Evolutionary conservation across 2,797 vertebrate genomes (phyloP).

Genomic region (Scolopax bukidnonensis): DNA sequence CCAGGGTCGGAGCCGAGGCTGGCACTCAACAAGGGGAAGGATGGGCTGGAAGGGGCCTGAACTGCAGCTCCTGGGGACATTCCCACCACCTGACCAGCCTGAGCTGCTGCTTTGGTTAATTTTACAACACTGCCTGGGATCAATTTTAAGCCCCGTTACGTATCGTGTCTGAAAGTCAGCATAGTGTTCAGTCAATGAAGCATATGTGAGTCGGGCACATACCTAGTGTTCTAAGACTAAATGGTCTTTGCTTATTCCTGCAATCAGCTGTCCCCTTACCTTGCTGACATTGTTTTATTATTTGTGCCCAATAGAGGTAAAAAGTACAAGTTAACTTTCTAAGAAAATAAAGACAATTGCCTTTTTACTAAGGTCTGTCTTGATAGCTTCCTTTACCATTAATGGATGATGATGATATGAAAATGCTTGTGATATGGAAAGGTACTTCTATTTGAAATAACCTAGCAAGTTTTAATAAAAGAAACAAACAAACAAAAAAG

Average conservation of each 20-base stretch:
- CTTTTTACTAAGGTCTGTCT: not conserved
- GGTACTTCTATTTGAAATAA: not conserved
- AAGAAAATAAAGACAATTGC: not conserved
- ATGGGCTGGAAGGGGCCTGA: not conserved
- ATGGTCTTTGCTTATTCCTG: not conserved
- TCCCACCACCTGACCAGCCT: not conserved
- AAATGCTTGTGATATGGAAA: not conserved
- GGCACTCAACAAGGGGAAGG: not conserved
- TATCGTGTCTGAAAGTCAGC: not conserved
- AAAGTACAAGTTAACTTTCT: not conserved
- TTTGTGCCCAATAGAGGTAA: not conserved
- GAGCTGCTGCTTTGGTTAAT: not conserved
- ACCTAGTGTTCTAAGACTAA: not conserved
- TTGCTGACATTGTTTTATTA: not conserved
- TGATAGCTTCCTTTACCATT: not conserved
- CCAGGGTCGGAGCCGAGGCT: not conserved
- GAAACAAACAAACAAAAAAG: not conserved
- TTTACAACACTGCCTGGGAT: fast-evolving
- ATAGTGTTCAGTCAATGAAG: not conserved
- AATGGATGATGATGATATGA: not conserved
- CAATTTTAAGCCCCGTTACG: not conserved
- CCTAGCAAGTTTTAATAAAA: not conserved
- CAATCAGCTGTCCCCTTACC: not conserved
- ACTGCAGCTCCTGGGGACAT: not conserved
- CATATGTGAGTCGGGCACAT: not conserved